Conservation (phyloP, 2,888 invertebrate genomes). For the Sarcophaga carnaria region DNA sequence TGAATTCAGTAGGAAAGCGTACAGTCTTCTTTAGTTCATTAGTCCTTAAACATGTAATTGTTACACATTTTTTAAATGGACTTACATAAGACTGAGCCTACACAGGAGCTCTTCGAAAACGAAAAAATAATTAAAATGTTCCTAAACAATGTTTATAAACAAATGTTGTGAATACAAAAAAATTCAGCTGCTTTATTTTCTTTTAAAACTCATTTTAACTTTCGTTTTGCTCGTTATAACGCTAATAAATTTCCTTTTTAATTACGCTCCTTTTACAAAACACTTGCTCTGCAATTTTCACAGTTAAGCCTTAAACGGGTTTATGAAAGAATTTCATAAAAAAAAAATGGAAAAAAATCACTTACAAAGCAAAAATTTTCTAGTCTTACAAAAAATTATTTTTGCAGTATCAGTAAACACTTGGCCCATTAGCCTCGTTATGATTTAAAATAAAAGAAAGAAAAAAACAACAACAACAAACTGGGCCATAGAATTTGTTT, state of each 20-base stretch:
- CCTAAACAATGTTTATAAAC: no score
- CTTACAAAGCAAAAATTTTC: not conserved
- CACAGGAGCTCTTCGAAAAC: no score
- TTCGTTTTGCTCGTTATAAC: not conserved
- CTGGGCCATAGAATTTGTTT: conserved; percentile 14
- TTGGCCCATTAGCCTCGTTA: not conserved
- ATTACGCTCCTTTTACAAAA: not conserved
- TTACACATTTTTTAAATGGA: no score
- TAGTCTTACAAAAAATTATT: not conserved
- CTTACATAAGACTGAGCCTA: no score
- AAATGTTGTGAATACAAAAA: no score
- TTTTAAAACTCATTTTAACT: not conserved
- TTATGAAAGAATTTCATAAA: not conserved
- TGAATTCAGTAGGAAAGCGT: no score
- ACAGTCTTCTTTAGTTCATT: no score
- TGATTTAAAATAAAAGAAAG: not conserved
- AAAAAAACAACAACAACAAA: not conserved
- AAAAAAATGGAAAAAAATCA: no score
- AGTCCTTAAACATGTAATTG: no score
- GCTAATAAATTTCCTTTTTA: not conserved
- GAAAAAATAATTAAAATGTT: no score
- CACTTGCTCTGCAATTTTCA: not conserved
- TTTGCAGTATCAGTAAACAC: not conserved
- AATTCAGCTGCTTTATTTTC: no score
- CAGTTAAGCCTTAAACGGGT: not conserved